A percentile compares a stretch with the other conserved stretches of the same genome.
phyloP scores from a whole-genome alignment of 2,888 invertebrate species.

The Clostera curtula region DNA sequence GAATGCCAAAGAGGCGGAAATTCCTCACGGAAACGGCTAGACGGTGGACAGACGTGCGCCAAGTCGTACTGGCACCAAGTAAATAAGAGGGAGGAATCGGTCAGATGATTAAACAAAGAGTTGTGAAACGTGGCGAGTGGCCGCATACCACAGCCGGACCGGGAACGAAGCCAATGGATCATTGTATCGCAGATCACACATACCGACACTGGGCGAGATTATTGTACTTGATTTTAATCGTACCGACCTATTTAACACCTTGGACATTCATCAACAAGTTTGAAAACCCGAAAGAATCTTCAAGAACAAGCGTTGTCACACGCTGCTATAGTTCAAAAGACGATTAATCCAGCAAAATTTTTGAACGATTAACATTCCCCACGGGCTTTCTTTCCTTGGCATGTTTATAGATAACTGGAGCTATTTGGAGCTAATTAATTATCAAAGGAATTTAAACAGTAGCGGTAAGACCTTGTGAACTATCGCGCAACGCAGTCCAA shows the following conservation, averaged over 20 bases:
- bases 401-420: constrained; percentile 9
- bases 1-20: constrained; percentile 58
- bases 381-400: constrained; percentile 11
- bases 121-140: constrained; percentile 56
- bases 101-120: constrained; percentile 60
- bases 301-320: too few relatives aligned
- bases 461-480: constrained; percentile 9
- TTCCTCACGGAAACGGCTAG: constrained; percentile 62
- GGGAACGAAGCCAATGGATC: constrained; percentile 65
- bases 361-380: constrained; percentile 8
- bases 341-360: too few relatives aligned
- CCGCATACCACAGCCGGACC: constrained; percentile 48
- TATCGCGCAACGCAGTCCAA: constrained; percentile 31
- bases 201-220: constrained; percentile 38
- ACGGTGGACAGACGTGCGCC: constrained; percentile 61
- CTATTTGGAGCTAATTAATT: constrained; percentile 6
- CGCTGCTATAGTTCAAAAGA: too few relatives aligned
- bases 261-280: too few relatives aligned
- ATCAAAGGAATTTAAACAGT: constrained; percentile 7
- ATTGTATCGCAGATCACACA: constrained; percentile 38
- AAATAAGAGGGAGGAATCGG: constrained; percentile 49
- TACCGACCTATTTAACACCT: too few relatives aligned
- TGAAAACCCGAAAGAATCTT: too few relatives aligned
- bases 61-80: constrained; percentile 43
- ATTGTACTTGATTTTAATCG: constrained; percentile 34